phyloP scores from a whole-genome alignment of 2,888 invertebrate species.

The Andrena marginata region DNA sequence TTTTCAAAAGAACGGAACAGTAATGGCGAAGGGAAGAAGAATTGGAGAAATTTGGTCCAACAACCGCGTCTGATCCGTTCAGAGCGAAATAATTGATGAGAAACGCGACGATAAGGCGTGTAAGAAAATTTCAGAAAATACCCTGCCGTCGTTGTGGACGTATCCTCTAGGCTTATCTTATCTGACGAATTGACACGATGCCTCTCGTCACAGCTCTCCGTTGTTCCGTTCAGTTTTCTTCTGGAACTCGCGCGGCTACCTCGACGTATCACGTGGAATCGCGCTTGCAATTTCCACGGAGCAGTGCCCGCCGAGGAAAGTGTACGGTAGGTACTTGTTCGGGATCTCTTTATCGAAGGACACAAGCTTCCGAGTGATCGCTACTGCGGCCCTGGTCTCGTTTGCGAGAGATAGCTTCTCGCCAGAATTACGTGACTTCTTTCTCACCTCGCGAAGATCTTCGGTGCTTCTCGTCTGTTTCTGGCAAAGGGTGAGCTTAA shows the following conservation, averaged over 20 bases:
- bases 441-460: neutral
- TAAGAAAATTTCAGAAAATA: slow-evolving; percentile 49
- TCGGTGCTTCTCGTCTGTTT: no score
- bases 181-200: slow-evolving; percentile 57
- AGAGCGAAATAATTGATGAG: neutral
- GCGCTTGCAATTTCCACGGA: neutral
- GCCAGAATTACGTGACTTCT: neutral
- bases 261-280: slow-evolving; percentile 1
- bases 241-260: slow-evolving; percentile 2
- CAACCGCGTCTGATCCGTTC: neutral
- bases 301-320: neutral
- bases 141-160: slow-evolving; percentile 32
- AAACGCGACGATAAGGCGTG: neutral
- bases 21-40: neutral
- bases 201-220: slow-evolving; percentile 40
- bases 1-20: no score
- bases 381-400: neutral
- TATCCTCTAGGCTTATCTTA: slow-evolving; percentile 56
- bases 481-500: neutral
- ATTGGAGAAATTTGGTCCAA: neutral
- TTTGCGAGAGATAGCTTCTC: slow-evolving; percentile 7
- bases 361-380: neutral
- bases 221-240: slow-evolving; percentile 44
- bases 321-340: neutral
- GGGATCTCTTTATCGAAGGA: neutral